Conservation (phyloP, 2,797 vertebrate species). For the Cheirogaleus major region DNA sequence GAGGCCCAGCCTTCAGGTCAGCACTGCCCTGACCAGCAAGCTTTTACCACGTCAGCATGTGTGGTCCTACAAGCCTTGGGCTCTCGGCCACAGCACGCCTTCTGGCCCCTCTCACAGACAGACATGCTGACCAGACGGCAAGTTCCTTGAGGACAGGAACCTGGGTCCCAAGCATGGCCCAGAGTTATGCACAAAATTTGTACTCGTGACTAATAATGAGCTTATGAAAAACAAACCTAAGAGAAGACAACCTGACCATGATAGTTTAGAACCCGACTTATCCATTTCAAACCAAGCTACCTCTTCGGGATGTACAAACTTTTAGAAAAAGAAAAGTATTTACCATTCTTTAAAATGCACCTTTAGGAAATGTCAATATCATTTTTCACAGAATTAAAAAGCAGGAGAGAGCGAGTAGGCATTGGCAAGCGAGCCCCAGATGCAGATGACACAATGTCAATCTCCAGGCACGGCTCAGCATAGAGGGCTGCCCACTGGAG, state of each 20-base stretch:
- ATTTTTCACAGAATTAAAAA: not conserved
- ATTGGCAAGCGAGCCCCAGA: not conserved
- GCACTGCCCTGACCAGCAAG: not conserved
- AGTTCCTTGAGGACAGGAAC: not conserved
- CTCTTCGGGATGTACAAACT: not conserved
- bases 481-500: not conserved
- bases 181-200: not conserved
- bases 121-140: not conserved
- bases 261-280: not conserved
- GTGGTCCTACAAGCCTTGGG: not conserved
- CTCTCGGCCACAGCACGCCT: not conserved
- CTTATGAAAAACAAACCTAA: not conserved
- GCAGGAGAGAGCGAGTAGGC: not conserved
- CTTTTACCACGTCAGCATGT: accelerated
- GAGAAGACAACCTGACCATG: not conserved
- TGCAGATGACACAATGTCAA: accelerated
- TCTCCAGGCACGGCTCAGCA: not conserved
- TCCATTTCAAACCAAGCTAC: not conserved
- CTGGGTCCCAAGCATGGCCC: not conserved
- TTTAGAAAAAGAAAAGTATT: not conserved
- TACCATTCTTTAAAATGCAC: not conserved
- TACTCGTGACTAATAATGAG: not conserved
- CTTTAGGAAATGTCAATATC: not conserved
- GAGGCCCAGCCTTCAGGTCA: no score
- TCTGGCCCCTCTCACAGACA: not conserved